A percentile compares a stretch with the other conserved stretches of the same genome.
These are phyloP conservation scores for Rissa tridactyla DNA, from an alignment of 2,113 vertebrate species.

Conservation along the genomic window DNA sequence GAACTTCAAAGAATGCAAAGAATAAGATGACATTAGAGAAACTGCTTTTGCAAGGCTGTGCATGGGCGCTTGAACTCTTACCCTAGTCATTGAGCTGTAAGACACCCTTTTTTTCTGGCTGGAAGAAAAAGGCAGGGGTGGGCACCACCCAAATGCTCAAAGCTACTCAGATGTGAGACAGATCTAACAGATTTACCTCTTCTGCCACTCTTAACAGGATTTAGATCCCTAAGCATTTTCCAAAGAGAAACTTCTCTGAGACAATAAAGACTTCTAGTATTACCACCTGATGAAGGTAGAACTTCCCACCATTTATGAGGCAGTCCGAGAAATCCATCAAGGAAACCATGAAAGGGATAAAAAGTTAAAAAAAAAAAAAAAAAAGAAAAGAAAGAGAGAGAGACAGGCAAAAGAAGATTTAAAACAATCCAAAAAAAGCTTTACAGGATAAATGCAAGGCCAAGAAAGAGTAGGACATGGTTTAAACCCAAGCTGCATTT, in stretches of 20 bases:
- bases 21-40: neutral
- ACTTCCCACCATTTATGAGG: neutral
- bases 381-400: neutral
- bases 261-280: neutral
- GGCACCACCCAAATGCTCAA: constrained; percentile 5
- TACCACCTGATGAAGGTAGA: neutral
- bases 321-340: neutral
- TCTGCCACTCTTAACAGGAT: neutral
- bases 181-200: neutral
- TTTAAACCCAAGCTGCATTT: neutral
- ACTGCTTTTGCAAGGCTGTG: neutral
- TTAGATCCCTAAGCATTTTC: neutral
- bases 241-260: neutral
- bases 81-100: neutral
- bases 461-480: neutral
- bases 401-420: neutral
- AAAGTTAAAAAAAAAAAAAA: neutral
- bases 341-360: neutral
- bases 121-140: neutral
- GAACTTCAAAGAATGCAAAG: constrained; percentile 14
- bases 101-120: neutral
- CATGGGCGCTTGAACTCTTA: neutral
- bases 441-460: neutral
- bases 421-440: neutral
- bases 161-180: neutral